These are phyloP conservation scores for Hyla sarda DNA, from an alignment of 2,113 vertebrate species.

Conservation along the genomic window DNA sequence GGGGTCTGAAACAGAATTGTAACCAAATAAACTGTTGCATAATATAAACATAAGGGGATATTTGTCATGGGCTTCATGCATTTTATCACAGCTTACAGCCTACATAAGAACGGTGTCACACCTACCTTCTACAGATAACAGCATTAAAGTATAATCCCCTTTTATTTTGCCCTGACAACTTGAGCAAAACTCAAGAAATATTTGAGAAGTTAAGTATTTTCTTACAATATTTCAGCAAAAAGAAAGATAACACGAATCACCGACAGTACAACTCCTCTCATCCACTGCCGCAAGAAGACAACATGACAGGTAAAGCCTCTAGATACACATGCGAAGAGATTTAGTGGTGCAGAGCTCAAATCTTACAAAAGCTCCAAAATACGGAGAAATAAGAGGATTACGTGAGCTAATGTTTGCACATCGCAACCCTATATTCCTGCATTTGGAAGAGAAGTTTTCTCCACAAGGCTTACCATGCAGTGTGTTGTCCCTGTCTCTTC, in stretches of 20 bases:
- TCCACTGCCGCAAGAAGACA: conserved; percentile 11
- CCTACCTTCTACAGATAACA: background rate
- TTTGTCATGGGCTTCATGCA: background rate
- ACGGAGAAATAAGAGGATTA: conserved; percentile 33
- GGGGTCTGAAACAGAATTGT: too few relatives aligned
- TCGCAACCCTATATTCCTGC: conserved; percentile 9
- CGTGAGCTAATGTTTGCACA: background rate
- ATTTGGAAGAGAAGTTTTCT: conserved; percentile 41
- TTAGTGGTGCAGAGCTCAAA: conserved; percentile 33
- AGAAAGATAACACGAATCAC: background rate
- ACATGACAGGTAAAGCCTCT: conserved; percentile 31
- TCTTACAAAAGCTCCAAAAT: conserved; percentile 41
- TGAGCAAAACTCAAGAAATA: background rate
- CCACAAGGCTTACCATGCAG: conserved; percentile 65
- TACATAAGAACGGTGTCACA: background rate
- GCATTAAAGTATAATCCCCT: background rate
- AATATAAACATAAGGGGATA: too few relatives aligned
- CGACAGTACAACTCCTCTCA: background rate
- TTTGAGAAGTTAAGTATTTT: background rate
- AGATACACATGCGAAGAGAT: conserved; percentile 23
- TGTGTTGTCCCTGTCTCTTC: conserved; percentile 45
- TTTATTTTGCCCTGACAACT: background rate
- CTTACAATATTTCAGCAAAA: background rate
- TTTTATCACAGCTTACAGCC: background rate
- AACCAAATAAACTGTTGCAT: background rate